These are phyloP conservation scores for Siniperca chuatsi DNA, from an alignment of 2,113 vertebrate genomes.

Conservation along the genomic window DNA sequence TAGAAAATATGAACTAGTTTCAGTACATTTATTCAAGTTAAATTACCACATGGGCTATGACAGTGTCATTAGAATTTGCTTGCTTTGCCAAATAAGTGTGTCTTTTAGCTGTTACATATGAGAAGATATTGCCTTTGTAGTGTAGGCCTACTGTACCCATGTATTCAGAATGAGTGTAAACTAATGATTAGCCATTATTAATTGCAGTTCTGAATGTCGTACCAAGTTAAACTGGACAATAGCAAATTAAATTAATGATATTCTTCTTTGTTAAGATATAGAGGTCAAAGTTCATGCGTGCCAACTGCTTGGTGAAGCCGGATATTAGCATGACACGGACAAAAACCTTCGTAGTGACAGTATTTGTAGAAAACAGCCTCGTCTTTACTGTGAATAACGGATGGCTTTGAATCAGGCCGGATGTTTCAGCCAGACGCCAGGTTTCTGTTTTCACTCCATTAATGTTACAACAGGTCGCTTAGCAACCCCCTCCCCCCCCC, in stretches of 20 bases:
- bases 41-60: not conserved
- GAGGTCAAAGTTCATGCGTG: not conserved
- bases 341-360: slow-evolving; percentile 18
- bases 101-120: slow-evolving; percentile 5
- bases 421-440: slow-evolving; percentile 71
- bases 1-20: not conserved
- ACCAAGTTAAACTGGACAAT: not conserved
- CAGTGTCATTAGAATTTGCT: not conserved
- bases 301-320: not conserved
- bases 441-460: slow-evolving; percentile 79
- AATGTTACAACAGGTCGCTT: slow-evolving; percentile 81
- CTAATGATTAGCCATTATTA: not conserved
- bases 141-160: not conserved
- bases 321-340: slow-evolving; percentile 8
- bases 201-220: not conserved
- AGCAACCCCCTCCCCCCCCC: slow-evolving; percentile 66
- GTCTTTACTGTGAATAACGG: slow-evolving; percentile 52
- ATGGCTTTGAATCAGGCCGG: slow-evolving; percentile 52
- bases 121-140: not conserved
- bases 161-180: not conserved
- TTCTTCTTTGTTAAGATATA: not conserved
- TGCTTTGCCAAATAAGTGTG: not conserved
- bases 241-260: not conserved
- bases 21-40: not conserved
- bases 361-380: slow-evolving; percentile 23